phyloP scores from a whole-genome alignment of 2,113 vertebrate species.

The Semnornis frantzii region DNA sequence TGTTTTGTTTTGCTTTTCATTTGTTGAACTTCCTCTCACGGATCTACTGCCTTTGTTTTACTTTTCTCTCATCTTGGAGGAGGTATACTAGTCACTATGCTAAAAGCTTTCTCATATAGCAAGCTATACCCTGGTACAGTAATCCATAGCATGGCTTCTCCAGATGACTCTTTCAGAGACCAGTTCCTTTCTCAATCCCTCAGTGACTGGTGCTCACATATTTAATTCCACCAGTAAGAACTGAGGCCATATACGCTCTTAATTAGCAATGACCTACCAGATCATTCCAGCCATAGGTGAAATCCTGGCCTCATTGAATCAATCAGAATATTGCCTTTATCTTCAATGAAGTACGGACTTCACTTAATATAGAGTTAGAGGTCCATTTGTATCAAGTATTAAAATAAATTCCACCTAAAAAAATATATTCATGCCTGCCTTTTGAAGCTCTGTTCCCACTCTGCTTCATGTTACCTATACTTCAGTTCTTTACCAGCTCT shows the following conservation, averaged over 20 bases:
- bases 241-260: not conserved
- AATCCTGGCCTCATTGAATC: constrained; percentile 20
- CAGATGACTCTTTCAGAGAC: not conserved
- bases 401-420: constrained; percentile 28
- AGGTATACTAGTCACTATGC: not conserved
- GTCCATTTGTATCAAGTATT: not conserved
- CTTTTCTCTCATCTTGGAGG: not conserved
- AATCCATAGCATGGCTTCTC: accelerated
- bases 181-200: not conserved
- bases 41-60: not conserved
- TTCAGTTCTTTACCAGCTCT: not conserved
- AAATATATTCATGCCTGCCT: not conserved
- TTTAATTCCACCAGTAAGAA: constrained; percentile 17
- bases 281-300: constrained; percentile 41
- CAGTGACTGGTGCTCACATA: not conserved
- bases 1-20: not conserved
- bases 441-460: not conserved
- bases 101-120: not conserved
- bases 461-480: not conserved
- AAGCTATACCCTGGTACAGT: not conserved
- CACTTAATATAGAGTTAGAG: constrained; percentile 37
- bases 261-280: constrained; percentile 45
- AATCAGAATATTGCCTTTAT: constrained; percentile 36
- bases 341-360: constrained; percentile 28
- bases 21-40: not conserved